Conservation (phyloP, 1,140 invertebrate species). For the Homalodisca vitripennis region DNA sequence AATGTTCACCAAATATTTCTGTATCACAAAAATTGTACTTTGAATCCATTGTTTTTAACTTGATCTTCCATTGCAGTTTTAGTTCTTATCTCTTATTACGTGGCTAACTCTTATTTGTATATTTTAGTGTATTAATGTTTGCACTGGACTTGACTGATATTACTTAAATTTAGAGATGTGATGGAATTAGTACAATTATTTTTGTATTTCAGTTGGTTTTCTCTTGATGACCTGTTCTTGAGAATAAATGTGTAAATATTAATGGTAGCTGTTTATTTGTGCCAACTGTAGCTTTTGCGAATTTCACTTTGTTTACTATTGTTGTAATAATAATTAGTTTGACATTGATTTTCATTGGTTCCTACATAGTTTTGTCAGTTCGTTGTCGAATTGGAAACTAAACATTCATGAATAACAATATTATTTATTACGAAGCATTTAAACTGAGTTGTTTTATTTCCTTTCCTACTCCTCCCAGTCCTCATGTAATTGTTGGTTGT, state of each 20-base stretch:
- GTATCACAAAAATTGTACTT: too few species aligned
- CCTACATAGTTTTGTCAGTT: neutral
- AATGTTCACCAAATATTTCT: too few species aligned
- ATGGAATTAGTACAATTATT: neutral
- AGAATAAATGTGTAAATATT: neutral
- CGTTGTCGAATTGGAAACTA: neutral
- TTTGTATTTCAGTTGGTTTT: neutral
- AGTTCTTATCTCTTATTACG: neutral
- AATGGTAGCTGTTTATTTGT: neutral
- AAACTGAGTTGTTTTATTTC: neutral
- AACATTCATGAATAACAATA: neutral
- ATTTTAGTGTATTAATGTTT: neutral
- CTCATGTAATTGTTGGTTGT: too few species aligned
- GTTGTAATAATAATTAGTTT: neutral
- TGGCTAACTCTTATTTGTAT: neutral
- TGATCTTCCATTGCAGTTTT: too few species aligned
- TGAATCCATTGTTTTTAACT: too few species aligned
- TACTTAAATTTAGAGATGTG: neutral
- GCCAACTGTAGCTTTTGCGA: too few species aligned
- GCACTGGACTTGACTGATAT: neutral
- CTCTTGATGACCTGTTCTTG: neutral
- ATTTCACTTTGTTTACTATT: neutral
- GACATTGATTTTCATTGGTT: neutral
- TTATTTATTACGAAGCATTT: neutral
- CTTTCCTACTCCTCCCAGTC: too few species aligned